Base-by-base conservation (phyloP, 2,113 vertebrate genomes). In the Toxostoma redivivum region DNA sequence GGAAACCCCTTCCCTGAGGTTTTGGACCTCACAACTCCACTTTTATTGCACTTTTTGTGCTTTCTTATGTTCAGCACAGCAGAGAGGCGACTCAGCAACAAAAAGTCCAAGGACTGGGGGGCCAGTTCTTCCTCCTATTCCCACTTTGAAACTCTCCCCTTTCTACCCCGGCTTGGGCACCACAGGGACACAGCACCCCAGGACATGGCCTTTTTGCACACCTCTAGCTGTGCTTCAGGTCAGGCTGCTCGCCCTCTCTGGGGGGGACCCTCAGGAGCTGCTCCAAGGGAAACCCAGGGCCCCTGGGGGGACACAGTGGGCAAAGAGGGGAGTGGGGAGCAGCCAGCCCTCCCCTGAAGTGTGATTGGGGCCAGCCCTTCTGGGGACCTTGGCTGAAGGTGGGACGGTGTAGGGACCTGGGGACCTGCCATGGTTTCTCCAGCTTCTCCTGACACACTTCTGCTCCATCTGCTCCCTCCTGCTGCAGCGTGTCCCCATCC, bases 321-420 rank as follows among this genome's bases (percentile, higher is more conserved):
- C 7, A 23, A 35, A 66, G 42, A 10, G 11, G 12, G 33, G n/a
- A 66, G 40, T 3, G 3, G 65, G 48, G 38, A 54, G 44, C 28
- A 6, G 62, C 57, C 61, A 78, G 64, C 14, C 33, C 33, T 70
- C 17, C 76, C 35, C n/a, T 72, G 69, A 89, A 56, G 67, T 66
- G 67, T 7, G 79, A 97, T 96, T 5, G 2, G 91, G 96, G 95
- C 72, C 94, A 91, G 27, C 22, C 35, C 86, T 79, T 62, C 93
- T 31, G 48, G 93, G 96, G 81, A 87, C 65, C 80, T 69, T 12
- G 21, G 33, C 20, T 80, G 92, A 85, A 69, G 89, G 58, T 5
- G 2, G 74, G 51, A 24, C 9, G 0, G 17, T 61, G 7, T 71
- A 40, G 73, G 91, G 89, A 94, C 73, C 90, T 87, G 86, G 94